phyloP scores from a whole-genome alignment of 1,140 invertebrate genomes.

The Oryctes rhinoceros region DNA sequence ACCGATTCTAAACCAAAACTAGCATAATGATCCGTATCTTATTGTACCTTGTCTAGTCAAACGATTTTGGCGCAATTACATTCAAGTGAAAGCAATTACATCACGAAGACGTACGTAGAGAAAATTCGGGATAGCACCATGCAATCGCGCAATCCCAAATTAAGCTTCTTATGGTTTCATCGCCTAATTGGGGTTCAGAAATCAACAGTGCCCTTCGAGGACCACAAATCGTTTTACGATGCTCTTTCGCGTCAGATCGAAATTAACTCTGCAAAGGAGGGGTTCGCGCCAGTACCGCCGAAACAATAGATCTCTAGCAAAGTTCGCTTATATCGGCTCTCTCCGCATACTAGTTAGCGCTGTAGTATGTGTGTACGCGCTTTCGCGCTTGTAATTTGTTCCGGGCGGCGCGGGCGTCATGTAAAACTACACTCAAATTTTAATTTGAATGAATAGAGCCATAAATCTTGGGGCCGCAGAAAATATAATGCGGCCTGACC shows the following conservation, averaged over 20 bases:
- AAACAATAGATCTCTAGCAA: conserved; percentile 12
- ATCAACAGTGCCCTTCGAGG: conserved; percentile 10
- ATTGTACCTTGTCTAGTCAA: no score
- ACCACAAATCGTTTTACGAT: conserved; percentile 37
- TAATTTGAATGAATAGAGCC: conserved; percentile 55
- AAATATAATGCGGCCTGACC: conserved; percentile 52
- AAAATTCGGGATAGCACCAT: background rate
- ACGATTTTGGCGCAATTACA: no score
- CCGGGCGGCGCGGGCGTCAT: conserved; percentile 39
- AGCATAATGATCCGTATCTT: no score
- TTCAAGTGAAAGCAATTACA: no score
- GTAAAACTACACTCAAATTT: conserved; percentile 55
- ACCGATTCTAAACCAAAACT: no score
- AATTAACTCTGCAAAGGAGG: conserved; percentile 1
- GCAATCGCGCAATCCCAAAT: background rate
- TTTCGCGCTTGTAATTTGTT: conserved; percentile 30
- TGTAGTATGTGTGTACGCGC: background rate
- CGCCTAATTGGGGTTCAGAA: background rate
- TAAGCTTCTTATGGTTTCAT: background rate
- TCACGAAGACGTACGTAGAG: background rate
- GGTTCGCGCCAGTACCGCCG: background rate
- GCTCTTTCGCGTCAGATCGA: background rate
- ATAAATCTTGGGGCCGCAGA: conserved; percentile 52
- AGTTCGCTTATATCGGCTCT: conserved; percentile 1
- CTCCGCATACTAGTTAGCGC: background rate